phyloP scores from a whole-genome alignment of 2,888 invertebrate genomes.

The Lacanobia wlatinum region DNA sequence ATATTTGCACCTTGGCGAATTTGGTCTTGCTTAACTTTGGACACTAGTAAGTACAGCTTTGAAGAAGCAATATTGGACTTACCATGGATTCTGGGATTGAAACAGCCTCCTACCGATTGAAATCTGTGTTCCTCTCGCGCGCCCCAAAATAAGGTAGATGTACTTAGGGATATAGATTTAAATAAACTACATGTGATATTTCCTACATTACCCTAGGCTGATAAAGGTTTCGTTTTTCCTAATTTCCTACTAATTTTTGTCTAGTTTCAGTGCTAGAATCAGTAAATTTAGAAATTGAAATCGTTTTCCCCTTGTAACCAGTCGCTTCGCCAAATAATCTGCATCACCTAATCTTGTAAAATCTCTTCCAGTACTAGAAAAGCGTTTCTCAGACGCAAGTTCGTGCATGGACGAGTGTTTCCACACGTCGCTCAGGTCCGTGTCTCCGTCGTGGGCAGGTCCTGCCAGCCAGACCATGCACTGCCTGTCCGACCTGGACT shows the following conservation, averaged over 20 bases:
- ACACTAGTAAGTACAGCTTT: too few species aligned
- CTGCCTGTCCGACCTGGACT: slow-evolving; percentile 86
- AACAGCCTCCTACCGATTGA: not conserved
- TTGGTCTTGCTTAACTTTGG: not conserved
- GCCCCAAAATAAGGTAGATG: too few species aligned
- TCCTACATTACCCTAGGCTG: too few species aligned
- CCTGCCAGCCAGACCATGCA: slow-evolving; percentile 88
- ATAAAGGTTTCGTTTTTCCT: too few species aligned
- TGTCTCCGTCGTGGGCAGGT: slow-evolving; percentile 85
- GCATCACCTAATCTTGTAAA: not conserved
- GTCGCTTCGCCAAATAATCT: not conserved
- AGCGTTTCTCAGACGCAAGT: slow-evolving; percentile 86
- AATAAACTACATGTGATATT: too few species aligned
- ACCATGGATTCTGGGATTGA: not conserved
- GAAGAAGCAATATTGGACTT: not conserved
- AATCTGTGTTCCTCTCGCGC: not conserved
- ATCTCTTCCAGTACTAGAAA: slow-evolving; percentile 80
- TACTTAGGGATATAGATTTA: too few species aligned
- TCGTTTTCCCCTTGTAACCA: not conserved
- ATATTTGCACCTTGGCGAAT: slow-evolving; percentile 13
- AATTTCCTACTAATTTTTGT: too few species aligned
- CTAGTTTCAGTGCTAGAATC: too few species aligned
- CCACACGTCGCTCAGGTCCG: slow-evolving; percentile 83
- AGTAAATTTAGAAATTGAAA: not conserved
- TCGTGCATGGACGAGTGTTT: slow-evolving; percentile 87